Evolutionary conservation across 2,888 invertebrate species (phyloP).

Genomic region (Ochlodes sylvanus): DNA sequence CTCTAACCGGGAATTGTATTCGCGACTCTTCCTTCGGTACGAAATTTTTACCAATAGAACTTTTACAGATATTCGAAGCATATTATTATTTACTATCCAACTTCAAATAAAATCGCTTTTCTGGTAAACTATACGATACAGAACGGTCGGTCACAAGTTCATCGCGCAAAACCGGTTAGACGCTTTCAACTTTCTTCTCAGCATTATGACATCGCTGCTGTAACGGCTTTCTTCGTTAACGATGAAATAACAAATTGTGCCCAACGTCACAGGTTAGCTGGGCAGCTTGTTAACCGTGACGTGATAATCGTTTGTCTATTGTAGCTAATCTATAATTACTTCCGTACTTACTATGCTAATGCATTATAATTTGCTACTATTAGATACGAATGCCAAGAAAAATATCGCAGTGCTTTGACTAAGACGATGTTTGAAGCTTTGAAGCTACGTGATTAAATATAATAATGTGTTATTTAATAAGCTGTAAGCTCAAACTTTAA

Average conservation of each 20-base stretch:
- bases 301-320: constrained; percentile 32
- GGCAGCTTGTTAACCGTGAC: constrained; percentile 32
- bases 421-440: too few species aligned
- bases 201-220: constrained; percentile 69
- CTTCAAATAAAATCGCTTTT: too few species aligned
- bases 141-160: constrained; percentile 50
- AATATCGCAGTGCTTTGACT: too few species aligned
- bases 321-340: neutral
- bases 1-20: too few species aligned
- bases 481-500: too few species aligned
- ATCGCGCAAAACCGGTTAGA: constrained; percentile 61
- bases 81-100: too few species aligned
- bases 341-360: neutral
- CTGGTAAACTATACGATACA: constrained; percentile 15
- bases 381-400: too few species aligned
- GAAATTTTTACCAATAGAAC: too few species aligned
- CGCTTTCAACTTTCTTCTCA: constrained; percentile 77
- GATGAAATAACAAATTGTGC: constrained; percentile 71
- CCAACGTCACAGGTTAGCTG: constrained; percentile 34
- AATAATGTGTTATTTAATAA: too few species aligned
- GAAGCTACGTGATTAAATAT: too few species aligned
- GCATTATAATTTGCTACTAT: neutral
- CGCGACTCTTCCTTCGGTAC: too few species aligned
- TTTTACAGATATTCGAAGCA: too few species aligned
- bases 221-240: constrained; percentile 70